Evolutionary conservation across 53 echinoderm and acorn worm genomes (phyloP).

Genomic region (Crossaster papposus): DNA sequence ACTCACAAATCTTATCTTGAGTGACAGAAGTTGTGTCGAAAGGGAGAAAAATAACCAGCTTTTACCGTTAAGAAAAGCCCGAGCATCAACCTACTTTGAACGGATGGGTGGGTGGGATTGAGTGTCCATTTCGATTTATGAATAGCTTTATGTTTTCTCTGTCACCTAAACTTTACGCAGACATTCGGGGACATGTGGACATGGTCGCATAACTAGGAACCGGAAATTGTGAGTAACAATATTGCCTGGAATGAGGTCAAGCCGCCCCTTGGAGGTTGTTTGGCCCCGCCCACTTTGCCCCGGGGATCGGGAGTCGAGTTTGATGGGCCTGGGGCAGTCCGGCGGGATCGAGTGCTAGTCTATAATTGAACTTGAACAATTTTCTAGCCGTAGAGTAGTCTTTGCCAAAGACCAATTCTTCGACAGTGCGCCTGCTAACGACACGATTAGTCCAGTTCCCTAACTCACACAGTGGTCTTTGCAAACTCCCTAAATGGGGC

Average conservation of each 20-base stretch:
- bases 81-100: background rate
- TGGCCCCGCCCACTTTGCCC: background rate
- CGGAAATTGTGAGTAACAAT: constrained; percentile 31
- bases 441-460: too few species aligned
- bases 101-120: background rate
- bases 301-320: constrained; percentile 1
- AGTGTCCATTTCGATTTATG: background rate
- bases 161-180: background rate
- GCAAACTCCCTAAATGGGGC: too few species aligned
- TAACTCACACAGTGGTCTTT: too few species aligned
- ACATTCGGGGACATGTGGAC: background rate
- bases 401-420: too few species aligned
- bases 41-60: background rate
- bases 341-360: too few species aligned
- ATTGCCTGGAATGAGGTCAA: constrained; percentile 9
- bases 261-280: background rate
- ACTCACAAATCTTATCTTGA: background rate
- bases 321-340: background rate
- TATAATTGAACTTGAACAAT: too few species aligned
- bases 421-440: too few species aligned
- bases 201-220: background rate
- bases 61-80: too few species aligned
- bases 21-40: background rate
- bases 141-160: background rate
- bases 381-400: too few species aligned